phyloP scores from a whole-genome alignment of 2,797 vertebrate genomes.

The Monodelphis domestica region DNA sequence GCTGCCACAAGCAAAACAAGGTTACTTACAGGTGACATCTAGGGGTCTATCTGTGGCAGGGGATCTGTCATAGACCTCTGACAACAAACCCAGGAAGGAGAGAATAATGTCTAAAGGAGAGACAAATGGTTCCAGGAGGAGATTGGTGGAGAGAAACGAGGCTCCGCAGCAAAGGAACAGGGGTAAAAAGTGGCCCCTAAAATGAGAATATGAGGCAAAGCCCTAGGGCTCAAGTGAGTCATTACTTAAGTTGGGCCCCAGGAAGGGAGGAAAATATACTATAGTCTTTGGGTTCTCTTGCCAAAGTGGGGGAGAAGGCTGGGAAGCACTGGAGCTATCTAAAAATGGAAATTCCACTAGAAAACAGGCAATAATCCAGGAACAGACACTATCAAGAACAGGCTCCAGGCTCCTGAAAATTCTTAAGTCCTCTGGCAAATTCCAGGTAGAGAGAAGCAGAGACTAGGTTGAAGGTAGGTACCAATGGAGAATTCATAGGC shows the following conservation, averaged over 20 bases:
- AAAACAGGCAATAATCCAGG: slow-evolving; percentile 68
- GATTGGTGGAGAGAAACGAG: slow-evolving; percentile 32
- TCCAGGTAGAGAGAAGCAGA: slow-evolving; percentile 39
- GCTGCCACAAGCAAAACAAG: slow-evolving; percentile 28
- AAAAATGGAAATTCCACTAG: slow-evolving; percentile 74
- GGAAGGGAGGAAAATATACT: slow-evolving; percentile 48
- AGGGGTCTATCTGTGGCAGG: slow-evolving; percentile 18
- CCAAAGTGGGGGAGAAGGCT: slow-evolving; percentile 65
- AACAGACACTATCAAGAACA: slow-evolving; percentile 53
- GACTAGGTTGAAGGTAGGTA: slow-evolving; percentile 42
- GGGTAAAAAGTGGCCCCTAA: slow-evolving; percentile 56
- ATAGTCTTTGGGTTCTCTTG: slow-evolving; percentile 62
- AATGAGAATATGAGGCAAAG: slow-evolving; percentile 58
- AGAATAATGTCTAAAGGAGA: slow-evolving; percentile 52
- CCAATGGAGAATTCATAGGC: neutral
- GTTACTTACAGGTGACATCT: slow-evolving; percentile 38
- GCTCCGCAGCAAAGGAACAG: slow-evolving; percentile 3
- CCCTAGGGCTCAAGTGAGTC: slow-evolving; percentile 65
- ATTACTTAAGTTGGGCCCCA: slow-evolving; percentile 64
- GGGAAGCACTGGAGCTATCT: slow-evolving; percentile 49
- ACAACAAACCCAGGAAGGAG: slow-evolving; percentile 43
- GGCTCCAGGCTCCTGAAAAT: slow-evolving; percentile 58
- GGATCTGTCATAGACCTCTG: neutral
- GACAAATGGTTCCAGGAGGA: slow-evolving; percentile 32
- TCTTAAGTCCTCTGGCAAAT: slow-evolving; percentile 54